phyloP scores from a whole-genome alignment of 2,113 vertebrate species.

The Elgaria multicarinata region DNA sequence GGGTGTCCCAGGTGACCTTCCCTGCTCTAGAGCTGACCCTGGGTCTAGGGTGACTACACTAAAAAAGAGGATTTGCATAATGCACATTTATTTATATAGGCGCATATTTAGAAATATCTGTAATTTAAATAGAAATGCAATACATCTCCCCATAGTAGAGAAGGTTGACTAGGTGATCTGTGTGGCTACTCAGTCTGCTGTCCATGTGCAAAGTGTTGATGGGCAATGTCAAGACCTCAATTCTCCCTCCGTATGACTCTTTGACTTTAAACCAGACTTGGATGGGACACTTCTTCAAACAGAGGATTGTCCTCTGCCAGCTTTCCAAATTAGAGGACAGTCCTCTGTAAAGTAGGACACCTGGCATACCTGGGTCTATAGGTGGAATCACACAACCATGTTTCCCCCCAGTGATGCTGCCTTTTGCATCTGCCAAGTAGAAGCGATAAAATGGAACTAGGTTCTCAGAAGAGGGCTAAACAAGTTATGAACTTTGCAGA shows the following conservation, averaged over 20 bases:
- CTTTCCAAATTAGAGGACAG: background rate
- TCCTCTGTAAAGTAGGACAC: background rate
- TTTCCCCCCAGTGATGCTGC: background rate
- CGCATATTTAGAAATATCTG: no score
- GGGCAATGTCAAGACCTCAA: background rate
- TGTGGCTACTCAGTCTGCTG: no score
- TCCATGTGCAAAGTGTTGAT: background rate
- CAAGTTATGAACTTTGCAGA: background rate
- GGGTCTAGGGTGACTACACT: no score
- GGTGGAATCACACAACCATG: background rate
- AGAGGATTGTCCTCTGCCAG: background rate
- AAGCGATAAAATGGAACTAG: background rate
- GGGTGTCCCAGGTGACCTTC: no score
- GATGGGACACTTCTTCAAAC: background rate
- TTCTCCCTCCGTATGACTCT: background rate
- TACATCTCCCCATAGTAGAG: no score
- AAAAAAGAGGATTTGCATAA: no score
- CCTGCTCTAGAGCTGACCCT: no score
- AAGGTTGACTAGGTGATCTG: no score
- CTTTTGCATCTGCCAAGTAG: background rate
- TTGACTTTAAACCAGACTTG: background rate
- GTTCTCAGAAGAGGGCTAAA: background rate
- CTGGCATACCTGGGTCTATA: background rate
- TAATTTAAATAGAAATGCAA: no score
- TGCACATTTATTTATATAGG: no score